These are phyloP conservation scores for Apomyelois bistriatella DNA, from an alignment of 2,888 invertebrate genomes.

Conservation along the genomic window DNA sequence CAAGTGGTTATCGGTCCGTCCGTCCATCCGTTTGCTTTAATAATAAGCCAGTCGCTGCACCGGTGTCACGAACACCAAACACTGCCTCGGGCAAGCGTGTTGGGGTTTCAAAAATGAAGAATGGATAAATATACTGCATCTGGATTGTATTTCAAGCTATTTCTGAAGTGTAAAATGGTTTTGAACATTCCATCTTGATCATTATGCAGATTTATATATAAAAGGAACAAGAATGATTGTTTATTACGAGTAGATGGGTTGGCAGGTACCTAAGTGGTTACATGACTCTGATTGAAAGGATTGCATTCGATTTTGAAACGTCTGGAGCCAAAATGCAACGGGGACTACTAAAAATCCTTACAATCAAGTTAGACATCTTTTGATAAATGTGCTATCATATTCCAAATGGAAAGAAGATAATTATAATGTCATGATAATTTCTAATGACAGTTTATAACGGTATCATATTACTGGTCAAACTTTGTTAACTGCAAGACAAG, in stretches of 20 bases:
- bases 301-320: too few relatives aligned
- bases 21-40: constrained; percentile 71
- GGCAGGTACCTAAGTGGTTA: too few relatives aligned
- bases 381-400: too few relatives aligned
- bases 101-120: constrained; percentile 45
- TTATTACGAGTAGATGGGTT: too few relatives aligned
- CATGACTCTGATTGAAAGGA: too few relatives aligned
- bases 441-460: too few relatives aligned
- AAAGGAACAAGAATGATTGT: neutral
- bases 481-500: neutral
- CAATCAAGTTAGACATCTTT: too few relatives aligned
- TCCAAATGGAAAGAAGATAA: too few relatives aligned
- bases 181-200: neutral
- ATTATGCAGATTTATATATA: neutral
- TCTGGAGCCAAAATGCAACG: too few relatives aligned
- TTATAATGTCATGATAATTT: too few relatives aligned
- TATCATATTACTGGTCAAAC: constrained; percentile 1
- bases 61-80: constrained; percentile 75
- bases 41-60: constrained; percentile 65
- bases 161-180: constrained; percentile 6
- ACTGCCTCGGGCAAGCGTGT: constrained; percentile 46
- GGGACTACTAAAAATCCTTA: too few relatives aligned
- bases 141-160: constrained; percentile 16
- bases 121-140: constrained; percentile 39
- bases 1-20: constrained; percentile 69